A percentile compares a stretch with the other conserved stretches of the same genome.
These are phyloP conservation scores for Chaitophorus viminalis DNA, from an alignment of 2,888 invertebrate species.

Conservation along the genomic window DNA sequence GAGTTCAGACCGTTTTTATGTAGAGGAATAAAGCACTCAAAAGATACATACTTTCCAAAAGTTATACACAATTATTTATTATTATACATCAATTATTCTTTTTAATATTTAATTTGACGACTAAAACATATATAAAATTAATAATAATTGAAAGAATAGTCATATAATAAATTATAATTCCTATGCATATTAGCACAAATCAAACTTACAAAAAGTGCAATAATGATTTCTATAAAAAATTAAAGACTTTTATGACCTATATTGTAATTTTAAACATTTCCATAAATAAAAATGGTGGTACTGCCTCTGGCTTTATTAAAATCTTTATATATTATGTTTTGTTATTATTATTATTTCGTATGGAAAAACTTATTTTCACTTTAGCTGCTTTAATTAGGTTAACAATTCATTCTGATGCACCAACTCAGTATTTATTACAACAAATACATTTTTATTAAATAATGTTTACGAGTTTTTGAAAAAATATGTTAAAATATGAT, in stretches of 20 bases:
- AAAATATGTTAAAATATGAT: too few relatives aligned
- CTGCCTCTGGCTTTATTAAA: not conserved
- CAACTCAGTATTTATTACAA: not conserved
- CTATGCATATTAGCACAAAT: too few relatives aligned
- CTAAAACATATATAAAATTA: too few relatives aligned
- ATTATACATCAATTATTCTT: not conserved
- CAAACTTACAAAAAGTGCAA: not conserved
- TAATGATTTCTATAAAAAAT: not conserved
- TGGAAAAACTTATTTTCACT: not conserved
- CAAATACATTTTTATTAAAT: not conserved
- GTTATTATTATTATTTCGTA: not conserved
- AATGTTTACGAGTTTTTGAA: too few relatives aligned
- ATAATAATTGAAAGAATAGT: too few relatives aligned
- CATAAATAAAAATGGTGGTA: too few relatives aligned
- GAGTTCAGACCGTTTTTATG: too few relatives aligned
- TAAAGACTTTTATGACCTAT: not conserved
- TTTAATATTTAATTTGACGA: too few relatives aligned
- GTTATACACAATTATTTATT: not conserved
- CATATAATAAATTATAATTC: too few relatives aligned
- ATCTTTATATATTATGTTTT: not conserved
- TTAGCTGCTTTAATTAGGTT: not conserved
- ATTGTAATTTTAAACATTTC: too few relatives aligned
- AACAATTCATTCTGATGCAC: not conserved
- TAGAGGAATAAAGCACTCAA: not conserved
- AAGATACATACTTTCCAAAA: not conserved